Conservation (phyloP, 2,113 vertebrate species). For the Antigone vipio region DNA sequence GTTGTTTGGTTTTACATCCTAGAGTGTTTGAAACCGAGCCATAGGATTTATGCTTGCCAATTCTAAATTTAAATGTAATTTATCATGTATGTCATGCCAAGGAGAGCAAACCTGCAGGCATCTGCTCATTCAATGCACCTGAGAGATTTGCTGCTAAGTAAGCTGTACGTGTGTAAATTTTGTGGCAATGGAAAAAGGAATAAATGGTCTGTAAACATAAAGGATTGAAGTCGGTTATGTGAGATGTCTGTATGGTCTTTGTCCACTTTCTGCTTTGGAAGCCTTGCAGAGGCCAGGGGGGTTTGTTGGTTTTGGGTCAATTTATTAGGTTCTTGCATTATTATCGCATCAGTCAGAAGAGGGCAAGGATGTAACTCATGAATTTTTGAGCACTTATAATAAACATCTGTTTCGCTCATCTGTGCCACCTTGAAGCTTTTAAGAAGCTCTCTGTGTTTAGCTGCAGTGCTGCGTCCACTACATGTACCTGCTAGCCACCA, state of each 20-base stretch:
- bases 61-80: conserved; percentile 58
- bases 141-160: neutral
- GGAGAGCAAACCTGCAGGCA: conserved; percentile 24
- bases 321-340: neutral
- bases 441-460: neutral
- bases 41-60: conserved; percentile 25
- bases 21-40: conserved; percentile 21
- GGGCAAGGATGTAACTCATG: neutral
- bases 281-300: neutral
- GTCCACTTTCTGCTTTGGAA: neutral
- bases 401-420: neutral
- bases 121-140: conserved; percentile 20
- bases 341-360: neutral
- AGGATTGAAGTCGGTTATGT: neutral
- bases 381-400: neutral
- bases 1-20: conserved; percentile 19
- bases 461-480: neutral
- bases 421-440: neutral
- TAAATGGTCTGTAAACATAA: conserved; percentile 38
- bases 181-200: conserved; percentile 52
- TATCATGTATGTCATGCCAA: neutral
- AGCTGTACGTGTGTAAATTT: neutral
- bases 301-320: neutral
- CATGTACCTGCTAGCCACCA: neutral
- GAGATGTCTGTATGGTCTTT: neutral